Percentiles rank a stretch among this genome's conserved stretches.
These are phyloP conservation scores for Stegastes partitus DNA, from an alignment of 2,113 vertebrate genomes.

Conservation along the genomic window DNA sequence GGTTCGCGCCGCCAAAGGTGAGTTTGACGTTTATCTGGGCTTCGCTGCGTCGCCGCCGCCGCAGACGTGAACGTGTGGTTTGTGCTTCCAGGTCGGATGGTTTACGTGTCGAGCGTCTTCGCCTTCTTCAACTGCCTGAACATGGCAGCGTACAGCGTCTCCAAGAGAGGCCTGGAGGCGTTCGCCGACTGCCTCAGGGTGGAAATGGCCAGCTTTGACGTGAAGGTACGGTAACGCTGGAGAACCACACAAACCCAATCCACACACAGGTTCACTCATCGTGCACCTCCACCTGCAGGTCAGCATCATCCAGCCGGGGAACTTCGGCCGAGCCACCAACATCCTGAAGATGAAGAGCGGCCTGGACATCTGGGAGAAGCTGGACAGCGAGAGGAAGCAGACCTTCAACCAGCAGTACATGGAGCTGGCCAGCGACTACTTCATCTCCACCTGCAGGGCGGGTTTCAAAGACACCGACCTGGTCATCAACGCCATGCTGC, in stretches of 20 bases:
- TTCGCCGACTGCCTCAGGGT: conserved; percentile 87
- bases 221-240: conserved; percentile 73
- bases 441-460: conserved; percentile 58
- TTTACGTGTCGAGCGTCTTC: conserved; percentile 86
- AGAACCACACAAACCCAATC: neutral
- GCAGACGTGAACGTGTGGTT: neutral
- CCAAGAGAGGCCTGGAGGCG: conserved; percentile 88
- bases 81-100: conserved; percentile 82
- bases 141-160: conserved; percentile 87
- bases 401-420: conserved; percentile 81
- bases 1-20: conserved; percentile 84
- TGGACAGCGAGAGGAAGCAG: conserved; percentile 74
- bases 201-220: conserved; percentile 87
- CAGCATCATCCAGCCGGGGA: conserved; percentile 87
- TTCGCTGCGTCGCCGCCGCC: neutral
- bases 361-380: conserved; percentile 81
- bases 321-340: conserved; percentile 85
- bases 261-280: neutral
- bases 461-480: conserved; percentile 72
- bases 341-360: conserved; percentile 77
- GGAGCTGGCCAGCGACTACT: conserved; percentile 77
- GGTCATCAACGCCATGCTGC: conserved; percentile 83
- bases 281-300: conserved; percentile 68
- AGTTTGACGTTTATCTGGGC: neutral
- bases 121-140: conserved; percentile 83